Percentiles rank a stretch among this genome's conserved stretches.
Evolutionary conservation across 92 coral and sea anemone genomes (phyloP).

Genomic region (Epizoanthus fatuus): DNA sequence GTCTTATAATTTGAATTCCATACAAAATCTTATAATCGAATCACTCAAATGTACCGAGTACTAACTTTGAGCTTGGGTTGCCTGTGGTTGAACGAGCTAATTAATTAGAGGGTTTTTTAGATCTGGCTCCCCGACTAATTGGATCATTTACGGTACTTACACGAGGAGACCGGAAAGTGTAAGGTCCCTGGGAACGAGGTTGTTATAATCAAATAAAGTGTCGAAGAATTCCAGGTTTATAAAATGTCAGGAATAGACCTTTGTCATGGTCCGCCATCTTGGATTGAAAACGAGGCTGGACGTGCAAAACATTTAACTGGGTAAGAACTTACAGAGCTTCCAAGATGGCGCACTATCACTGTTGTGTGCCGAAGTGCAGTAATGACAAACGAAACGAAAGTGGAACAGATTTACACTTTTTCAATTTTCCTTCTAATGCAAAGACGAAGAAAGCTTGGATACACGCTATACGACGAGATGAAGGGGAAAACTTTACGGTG

Average conservation of each 20-base stretch:
- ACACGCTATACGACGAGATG: conserved; percentile 37
- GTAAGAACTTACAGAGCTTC: conserved; percentile 44
- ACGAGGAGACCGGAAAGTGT: no score
- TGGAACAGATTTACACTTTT: not conserved
- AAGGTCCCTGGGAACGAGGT: no score
- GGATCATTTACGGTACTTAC: no score
- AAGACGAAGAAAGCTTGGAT: not conserved
- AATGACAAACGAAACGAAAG: conserved; percentile 32
- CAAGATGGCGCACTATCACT: conserved; percentile 53
- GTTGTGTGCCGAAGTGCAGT: conserved; percentile 47
- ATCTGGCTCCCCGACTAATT: no score
- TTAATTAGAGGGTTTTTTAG: no score
- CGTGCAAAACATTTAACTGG: conserved; percentile 30
- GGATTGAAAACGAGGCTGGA: conserved; percentile 51
- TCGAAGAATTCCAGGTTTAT: no score
- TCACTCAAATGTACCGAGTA: no score
- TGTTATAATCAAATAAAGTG: no score
- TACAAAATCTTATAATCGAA: no score
- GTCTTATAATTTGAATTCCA: no score
- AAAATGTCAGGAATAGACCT: not conserved
- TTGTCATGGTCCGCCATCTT: conserved; percentile 43
- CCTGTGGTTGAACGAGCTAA: no score
- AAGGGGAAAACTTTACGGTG: conserved; percentile 33
- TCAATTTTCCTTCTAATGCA: not conserved
- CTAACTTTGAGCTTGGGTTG: no score